Base-by-base conservation (phyloP, 2,113 vertebrate species). In the Argyrosomus japonicus region DNA sequence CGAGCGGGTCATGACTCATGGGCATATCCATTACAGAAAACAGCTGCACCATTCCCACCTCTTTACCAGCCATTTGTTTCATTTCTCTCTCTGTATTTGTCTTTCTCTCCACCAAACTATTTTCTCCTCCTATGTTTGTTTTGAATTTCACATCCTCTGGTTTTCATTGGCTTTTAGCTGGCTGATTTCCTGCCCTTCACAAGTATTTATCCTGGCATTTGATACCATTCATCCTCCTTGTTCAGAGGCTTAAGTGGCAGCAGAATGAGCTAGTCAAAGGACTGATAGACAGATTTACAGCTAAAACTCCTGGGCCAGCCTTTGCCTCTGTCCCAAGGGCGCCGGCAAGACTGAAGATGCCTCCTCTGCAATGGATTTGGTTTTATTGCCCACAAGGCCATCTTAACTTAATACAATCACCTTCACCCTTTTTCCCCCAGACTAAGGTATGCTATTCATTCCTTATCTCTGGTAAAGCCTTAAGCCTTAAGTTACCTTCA, bases 281-380 rank as follows among this genome's bases (percentile, higher is more conserved):
- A 82, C 48, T 60, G 83, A 91, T 74, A 58, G 85, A 73, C 77
- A 82, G 68, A 88, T 90, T 89, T 83, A 87, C 69, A 77, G 86
- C 79, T 82, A 23, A 68, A 87, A 76, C 84, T 88, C 89, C 56
- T 15, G 21, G 68, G 63, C 17, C 14, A 5, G 64, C 53, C 62
- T 70, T 79, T 82, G 53, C 73, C 40, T 64, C 61, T 25, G 50
- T 69, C 67, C 56, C 2, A 11, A 58, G 74, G 56, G 70, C 84
- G 75, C 25, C 5, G 13, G 25, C 19, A 40, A 85, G 54, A 57
- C 69, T 58, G 29, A 74, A 68, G 45, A 84, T 19, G 27, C 54
- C 56, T 65, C 51, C 68, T 75, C 36, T 64, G 77, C 64, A 68
- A 68, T 57, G 29, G 17, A 88, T 87, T 83, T 54, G 65, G 82